Evolutionary conservation across 2,113 vertebrate species (phyloP).

Genomic region (Poeciliopsis turrubarensis): DNA sequence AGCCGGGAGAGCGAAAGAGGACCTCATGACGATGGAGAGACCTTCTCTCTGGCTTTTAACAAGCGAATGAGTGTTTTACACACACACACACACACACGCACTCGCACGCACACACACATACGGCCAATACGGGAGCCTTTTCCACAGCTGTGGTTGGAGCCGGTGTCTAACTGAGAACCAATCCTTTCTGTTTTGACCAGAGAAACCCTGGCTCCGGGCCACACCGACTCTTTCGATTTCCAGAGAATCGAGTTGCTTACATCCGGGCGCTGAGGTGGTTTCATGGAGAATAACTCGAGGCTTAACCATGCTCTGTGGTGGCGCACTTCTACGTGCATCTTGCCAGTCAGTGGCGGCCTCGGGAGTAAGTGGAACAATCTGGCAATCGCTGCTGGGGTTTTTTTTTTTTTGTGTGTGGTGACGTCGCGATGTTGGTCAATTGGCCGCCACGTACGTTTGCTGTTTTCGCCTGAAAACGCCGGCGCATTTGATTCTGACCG

Average conservation of each 20-base stretch:
- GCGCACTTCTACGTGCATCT: background rate
- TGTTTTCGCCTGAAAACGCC: background rate
- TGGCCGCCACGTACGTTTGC: background rate
- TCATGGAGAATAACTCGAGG: background rate
- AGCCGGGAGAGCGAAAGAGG: slow-evolving; percentile 72
- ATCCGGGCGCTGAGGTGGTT: background rate
- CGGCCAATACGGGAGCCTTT: background rate
- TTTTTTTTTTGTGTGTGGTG: background rate
- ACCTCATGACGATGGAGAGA: slow-evolving; percentile 53
- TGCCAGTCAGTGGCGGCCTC: background rate
- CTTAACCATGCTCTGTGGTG: background rate
- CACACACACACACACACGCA: background rate
- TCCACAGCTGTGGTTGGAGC: slow-evolving; percentile 1
- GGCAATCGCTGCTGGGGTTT: background rate
- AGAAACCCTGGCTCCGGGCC: background rate
- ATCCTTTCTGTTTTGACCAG: background rate
- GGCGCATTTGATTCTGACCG: background rate
- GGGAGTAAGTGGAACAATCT: background rate
- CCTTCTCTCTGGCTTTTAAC: slow-evolving; percentile 57
- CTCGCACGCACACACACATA: background rate
- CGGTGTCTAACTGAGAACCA: background rate
- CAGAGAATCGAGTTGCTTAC: background rate
- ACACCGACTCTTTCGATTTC: background rate
- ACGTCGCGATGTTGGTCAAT: background rate
- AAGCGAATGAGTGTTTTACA: slow-evolving; percentile 29